A percentile compares a stretch with the other conserved stretches of the same genome.
Evolutionary conservation across 2,113 vertebrate genomes (phyloP).

Genomic region (Arothron firmamentum): DNA sequence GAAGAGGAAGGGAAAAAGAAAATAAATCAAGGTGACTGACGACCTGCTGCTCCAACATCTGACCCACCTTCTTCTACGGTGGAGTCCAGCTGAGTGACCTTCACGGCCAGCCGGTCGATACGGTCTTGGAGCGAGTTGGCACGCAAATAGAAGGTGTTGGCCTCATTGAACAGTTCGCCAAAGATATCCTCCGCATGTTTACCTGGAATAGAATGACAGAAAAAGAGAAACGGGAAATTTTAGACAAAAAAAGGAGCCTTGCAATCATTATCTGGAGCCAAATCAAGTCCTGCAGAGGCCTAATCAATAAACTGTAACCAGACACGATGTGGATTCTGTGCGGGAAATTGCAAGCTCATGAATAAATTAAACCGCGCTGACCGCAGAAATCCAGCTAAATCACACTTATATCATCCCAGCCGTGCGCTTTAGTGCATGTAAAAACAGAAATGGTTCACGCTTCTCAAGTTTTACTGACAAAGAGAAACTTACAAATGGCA

Average conservation of each 20-base stretch:
- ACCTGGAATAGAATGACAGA: constrained; percentile 69
- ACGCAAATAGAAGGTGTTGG: constrained; percentile 94
- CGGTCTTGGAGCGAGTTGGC: constrained; percentile 97
- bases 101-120: constrained; percentile 95
- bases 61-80: constrained; percentile 96
- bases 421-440: background rate
- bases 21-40: background rate
- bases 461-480: background rate
- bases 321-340: constrained; percentile 35
- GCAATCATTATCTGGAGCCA: constrained; percentile 36
- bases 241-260: constrained; percentile 21
- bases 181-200: constrained; percentile 99
- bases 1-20: background rate
- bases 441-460: background rate
- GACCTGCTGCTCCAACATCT: constrained; percentile 24
- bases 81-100: constrained; percentile 98
- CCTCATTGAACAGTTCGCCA: constrained; percentile 95
- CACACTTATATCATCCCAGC: background rate
- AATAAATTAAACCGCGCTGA: constrained; percentile 25
- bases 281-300: constrained; percentile 19
- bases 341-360: constrained; percentile 32
- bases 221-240: background rate
- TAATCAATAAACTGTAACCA: constrained; percentile 49
- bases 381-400: background rate
- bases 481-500: too few species aligned